Evolutionary conservation across 2,113 vertebrate species (phyloP).

Genomic region (Stercorarius parasiticus): DNA sequence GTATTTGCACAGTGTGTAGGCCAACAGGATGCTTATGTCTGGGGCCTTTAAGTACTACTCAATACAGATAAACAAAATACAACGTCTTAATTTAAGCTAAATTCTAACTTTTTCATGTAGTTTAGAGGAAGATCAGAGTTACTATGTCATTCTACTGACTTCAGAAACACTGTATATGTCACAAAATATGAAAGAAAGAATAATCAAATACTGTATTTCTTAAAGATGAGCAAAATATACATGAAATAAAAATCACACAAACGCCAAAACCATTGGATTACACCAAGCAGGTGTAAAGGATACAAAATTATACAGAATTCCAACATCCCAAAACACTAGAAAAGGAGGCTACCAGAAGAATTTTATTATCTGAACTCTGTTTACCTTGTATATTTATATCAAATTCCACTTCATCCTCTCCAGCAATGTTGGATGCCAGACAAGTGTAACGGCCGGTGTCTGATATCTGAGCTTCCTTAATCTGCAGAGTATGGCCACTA

Average conservation of each 20-base stretch:
- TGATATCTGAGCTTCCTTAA: slow-evolving; percentile 86
- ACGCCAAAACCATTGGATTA: background rate
- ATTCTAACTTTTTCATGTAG: background rate
- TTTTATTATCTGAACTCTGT: background rate
- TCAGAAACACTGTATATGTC: background rate
- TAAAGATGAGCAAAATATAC: background rate
- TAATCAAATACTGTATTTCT: background rate
- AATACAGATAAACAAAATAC: background rate
- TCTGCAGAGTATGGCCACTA: slow-evolving; percentile 83
- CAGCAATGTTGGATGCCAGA: slow-evolving; percentile 90
- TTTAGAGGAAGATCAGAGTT: background rate
- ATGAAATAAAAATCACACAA: background rate
- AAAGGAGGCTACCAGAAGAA: background rate
- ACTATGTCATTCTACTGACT: background rate
- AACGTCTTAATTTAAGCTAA: background rate
- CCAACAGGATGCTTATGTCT: background rate
- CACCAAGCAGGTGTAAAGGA: background rate
- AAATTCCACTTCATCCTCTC: slow-evolving; percentile 97
- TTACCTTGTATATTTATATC: slow-evolving; percentile 99
- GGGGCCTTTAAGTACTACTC: background rate
- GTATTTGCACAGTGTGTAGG: background rate
- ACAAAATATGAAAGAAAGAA: background rate
- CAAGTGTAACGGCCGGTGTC: slow-evolving; percentile 95
- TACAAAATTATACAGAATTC: background rate
- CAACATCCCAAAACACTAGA: background rate